A percentile compares a stretch with the other conserved stretches of the same genome.
Evolutionary conservation across 2,113 vertebrate species (phyloP).

Genomic region (Microcebus murinus): DNA sequence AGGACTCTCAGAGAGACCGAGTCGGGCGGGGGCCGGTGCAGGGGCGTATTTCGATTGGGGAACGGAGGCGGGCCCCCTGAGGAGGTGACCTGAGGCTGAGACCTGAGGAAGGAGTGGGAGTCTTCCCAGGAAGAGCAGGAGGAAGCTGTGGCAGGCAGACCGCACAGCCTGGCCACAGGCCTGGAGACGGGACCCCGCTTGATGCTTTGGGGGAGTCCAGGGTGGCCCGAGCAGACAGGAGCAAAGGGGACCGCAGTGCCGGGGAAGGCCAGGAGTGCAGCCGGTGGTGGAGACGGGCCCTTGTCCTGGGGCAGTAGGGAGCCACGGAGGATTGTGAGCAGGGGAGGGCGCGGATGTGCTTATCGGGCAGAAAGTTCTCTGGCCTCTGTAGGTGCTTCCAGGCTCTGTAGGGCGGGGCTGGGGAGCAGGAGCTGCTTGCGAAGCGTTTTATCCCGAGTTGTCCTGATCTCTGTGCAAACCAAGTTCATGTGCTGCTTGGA

Average conservation of each 20-base stretch:
- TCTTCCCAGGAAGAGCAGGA: neutral
- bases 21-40: neutral
- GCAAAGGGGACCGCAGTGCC: neutral
- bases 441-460: neutral
- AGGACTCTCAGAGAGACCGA: neutral
- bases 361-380: neutral
- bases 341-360: neutral
- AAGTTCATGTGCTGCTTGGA: neutral
- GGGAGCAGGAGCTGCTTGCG: neutral
- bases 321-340: neutral
- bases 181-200: neutral
- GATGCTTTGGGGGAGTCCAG: neutral
- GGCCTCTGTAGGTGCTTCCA: neutral
- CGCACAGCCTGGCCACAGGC: neutral
- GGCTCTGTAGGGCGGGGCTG: neutral
- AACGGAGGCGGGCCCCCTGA: neutral
- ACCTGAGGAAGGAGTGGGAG: neutral
- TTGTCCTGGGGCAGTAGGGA: neutral
- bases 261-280: neutral
- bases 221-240: too few relatives aligned
- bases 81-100: neutral
- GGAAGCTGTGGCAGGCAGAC: neutral
- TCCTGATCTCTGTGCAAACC: neutral
- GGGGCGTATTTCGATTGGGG: neutral
- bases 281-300: neutral